Conservation (phyloP, 2,888 invertebrate genomes). For the Sinohyriopsis cumingii region DNA sequence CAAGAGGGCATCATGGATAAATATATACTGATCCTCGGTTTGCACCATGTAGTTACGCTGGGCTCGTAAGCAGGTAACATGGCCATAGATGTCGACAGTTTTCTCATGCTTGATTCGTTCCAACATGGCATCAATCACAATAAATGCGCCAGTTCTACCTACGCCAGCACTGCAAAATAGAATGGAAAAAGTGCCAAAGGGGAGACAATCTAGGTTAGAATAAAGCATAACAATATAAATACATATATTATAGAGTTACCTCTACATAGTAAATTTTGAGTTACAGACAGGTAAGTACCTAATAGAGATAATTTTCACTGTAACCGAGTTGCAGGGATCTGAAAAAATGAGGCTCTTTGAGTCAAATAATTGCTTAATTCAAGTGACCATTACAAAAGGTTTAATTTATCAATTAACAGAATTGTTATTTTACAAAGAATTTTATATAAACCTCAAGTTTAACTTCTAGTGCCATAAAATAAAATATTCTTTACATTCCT, state of each 20-base stretch:
- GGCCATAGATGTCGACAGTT: slow-evolving; percentile 98
- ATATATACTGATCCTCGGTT: slow-evolving; percentile 99
- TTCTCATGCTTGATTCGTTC: slow-evolving; percentile 97
- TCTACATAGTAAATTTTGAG: no score
- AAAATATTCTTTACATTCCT: no score
- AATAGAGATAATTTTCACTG: no score
- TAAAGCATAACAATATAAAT: background rate
- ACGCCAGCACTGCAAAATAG: slow-evolving; percentile 81
- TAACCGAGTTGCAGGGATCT: no score
- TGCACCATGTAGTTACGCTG: slow-evolving; percentile 99
- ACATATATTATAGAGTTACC: background rate
- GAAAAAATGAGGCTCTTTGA: no score
- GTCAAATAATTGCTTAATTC: no score
- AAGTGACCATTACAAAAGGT: no score
- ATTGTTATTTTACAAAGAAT: no score
- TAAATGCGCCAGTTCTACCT: slow-evolving; percentile 96
- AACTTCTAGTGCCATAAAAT: no score
- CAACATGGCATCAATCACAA: slow-evolving; percentile 99
- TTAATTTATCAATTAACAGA: no score
- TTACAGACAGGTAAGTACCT: no score
- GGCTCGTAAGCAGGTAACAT: slow-evolving; percentile 96
- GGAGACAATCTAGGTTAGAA: background rate
- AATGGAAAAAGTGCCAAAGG: background rate
- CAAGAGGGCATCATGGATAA: slow-evolving; percentile 97
- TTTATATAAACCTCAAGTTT: no score